Percentiles rank a stretch among this genome's conserved stretches.
Evolutionary conservation across 2,888 invertebrate species (phyloP).

Genomic region (Ophion slaviceki): DNA sequence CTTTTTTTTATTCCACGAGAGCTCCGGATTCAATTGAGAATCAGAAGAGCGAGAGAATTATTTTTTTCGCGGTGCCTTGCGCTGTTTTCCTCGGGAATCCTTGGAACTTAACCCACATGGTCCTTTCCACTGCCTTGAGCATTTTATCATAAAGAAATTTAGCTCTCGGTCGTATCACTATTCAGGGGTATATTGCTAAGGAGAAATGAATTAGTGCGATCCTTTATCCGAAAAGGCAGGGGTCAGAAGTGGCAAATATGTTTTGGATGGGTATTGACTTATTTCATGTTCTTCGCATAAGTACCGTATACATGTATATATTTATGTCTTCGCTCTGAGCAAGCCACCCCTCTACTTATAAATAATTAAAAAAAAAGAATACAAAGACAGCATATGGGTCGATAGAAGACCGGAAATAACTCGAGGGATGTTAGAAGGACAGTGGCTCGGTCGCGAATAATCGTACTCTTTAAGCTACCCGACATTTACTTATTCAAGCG

Average conservation of each 20-base stretch:
- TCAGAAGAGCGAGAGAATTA: constrained; percentile 5
- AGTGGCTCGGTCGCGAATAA: constrained; percentile 24
- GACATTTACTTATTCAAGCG: constrained; percentile 26
- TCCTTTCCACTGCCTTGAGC: background rate
- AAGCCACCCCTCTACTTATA: background rate
- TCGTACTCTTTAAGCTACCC: constrained; percentile 3
- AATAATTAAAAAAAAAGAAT: constrained; percentile 29
- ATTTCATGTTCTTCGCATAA: background rate
- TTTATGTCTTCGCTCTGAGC: background rate
- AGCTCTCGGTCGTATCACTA: background rate
- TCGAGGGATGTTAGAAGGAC: constrained; percentile 38
- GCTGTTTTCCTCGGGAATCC: background rate
- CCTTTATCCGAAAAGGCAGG: background rate
- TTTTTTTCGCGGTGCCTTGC: background rate
- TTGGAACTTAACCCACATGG: background rate
- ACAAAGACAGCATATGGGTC: constrained; percentile 15
- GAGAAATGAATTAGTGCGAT: background rate
- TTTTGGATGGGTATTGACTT: background rate
- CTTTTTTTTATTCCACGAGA: constrained; percentile 15
- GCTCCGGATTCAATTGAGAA: constrained; percentile 15
- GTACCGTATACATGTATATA: background rate
- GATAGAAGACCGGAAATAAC: constrained; percentile 40
- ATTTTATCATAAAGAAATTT: background rate
- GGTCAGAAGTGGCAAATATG: background rate
- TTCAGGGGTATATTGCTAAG: background rate